Base-by-base conservation (phyloP, 2,113 vertebrate species). In the Alexandromys fortis region DNA sequence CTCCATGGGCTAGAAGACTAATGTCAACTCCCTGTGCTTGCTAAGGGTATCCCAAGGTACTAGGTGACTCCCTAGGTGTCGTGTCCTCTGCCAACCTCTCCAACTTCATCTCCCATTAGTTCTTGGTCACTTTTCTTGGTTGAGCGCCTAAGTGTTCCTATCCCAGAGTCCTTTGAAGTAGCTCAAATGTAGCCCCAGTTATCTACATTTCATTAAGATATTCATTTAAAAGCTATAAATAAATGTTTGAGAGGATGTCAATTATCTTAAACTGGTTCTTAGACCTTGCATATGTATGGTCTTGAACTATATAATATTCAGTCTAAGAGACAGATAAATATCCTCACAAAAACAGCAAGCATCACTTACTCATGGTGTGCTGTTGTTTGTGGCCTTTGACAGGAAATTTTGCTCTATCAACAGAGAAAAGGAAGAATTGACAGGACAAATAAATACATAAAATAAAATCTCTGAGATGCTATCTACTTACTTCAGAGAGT, bases 311-410 rank as follows among this genome's bases (percentile, higher is more conserved):
- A 42, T 70, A 87, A 42, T 38, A n/a, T 38, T 13, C 75, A 86
- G 17, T 47, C 58, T 88, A 52, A n/a, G 28, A 90, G 75, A 92
- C 13, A 81, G 45, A 86, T 47, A 82, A 75, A 87, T 86, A 9
- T 22, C 67, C 38, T 95, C 70, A 63, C 38, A 89, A 89, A 94
- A 93, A 81, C 42, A 63, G 26, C 76, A 94, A 77, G 73, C 63
- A 49, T 78, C 35, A 70, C 75, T 91, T 86, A 85, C 55, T 91
- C 52, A 42, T 22, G 19, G 26, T 16, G 21, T 7, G n/a, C 28
- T 91, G 91, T 95, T 91, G 26, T 76, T 68, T 88, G 90, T 94
- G 95, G 58, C n/a, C 93, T 65, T 95, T 93, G 87, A 96, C 70
- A 91, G 79, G 38, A 79, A 5, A 58, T 78, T 91, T 89, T 86